Percentiles rank a stretch among this genome's conserved stretches.
Conservation (phyloP, 2,797 vertebrate species). For the Helarctos malayanus region DNA sequence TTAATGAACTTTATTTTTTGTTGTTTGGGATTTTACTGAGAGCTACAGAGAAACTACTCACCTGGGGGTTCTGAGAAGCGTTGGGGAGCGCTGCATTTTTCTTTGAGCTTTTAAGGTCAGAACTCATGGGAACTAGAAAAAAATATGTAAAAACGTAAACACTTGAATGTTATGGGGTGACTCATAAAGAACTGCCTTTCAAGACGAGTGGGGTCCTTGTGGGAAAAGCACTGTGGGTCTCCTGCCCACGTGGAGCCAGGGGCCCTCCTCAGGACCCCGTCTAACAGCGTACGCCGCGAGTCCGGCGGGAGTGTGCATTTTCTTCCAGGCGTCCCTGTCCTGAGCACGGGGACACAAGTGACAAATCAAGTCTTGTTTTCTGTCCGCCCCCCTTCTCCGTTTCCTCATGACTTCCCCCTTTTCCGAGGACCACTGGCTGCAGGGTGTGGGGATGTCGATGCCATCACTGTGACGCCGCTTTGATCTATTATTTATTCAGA, state of each 20-base stretch:
- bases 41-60: neutral
- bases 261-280: neutral
- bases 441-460: slow-evolving; percentile 50
- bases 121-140: slow-evolving; percentile 41
- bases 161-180: neutral
- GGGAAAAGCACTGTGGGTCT: neutral
- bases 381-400: neutral
- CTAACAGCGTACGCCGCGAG: fast-evolving
- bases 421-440: slow-evolving; percentile 4
- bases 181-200: slow-evolving; percentile 1
- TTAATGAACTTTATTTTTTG: neutral
- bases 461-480: slow-evolving; percentile 80
- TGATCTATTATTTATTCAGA: slow-evolving; percentile 87
- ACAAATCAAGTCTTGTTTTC: neutral
- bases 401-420: neutral
- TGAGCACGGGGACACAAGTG: neutral
- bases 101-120: slow-evolving; percentile 67
- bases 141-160: slow-evolving; percentile 22
- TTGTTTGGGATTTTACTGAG: slow-evolving; percentile 3
- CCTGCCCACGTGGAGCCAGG: neutral
- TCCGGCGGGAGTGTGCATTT: fast-evolving
- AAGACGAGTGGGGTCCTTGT: neutral
- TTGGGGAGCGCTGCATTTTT: neutral
- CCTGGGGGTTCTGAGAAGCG: neutral
- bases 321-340: neutral